phyloP scores from a whole-genome alignment of 2,888 invertebrate species.

The Bimastos eiseni region DNA sequence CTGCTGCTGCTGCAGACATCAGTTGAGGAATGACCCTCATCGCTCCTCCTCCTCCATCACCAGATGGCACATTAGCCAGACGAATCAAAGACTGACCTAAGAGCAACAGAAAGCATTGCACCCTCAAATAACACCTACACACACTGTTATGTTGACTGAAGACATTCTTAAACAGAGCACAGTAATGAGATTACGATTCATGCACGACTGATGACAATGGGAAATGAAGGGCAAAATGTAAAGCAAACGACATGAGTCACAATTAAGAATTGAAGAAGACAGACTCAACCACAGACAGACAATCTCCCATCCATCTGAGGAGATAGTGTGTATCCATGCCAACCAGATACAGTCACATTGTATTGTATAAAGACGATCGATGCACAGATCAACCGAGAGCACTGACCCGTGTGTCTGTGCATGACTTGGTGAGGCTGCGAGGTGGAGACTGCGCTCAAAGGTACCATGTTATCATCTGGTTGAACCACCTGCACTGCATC shows the following conservation, averaged over 20 bases:
- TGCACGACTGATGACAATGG: neutral
- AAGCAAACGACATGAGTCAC: neutral
- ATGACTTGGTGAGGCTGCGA: conserved; percentile 18
- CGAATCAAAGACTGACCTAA: neutral
- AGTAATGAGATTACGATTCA: neutral
- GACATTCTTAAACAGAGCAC: neutral
- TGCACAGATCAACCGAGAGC: too few species aligned
- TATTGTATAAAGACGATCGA: neutral
- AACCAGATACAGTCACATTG: too few species aligned
- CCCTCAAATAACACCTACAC: neutral
- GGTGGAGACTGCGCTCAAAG: conserved; percentile 30
- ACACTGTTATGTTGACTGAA: neutral
- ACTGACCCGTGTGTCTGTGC: neutral
- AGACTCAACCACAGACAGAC: neutral
- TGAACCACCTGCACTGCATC: conserved; percentile 28
- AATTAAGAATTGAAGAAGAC: neutral
- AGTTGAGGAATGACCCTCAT: conserved; percentile 3
- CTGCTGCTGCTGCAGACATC: neutral
- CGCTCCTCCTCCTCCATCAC: neutral
- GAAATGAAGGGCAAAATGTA: neutral
- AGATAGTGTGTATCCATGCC: too few species aligned
- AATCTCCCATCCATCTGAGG: too few species aligned
- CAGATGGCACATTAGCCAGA: neutral
- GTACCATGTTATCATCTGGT: conserved; percentile 30
- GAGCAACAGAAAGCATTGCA: neutral